These are phyloP conservation scores for Nanorana parkeri DNA, from an alignment of 2,113 vertebrate genomes.

Conservation along the genomic window DNA sequence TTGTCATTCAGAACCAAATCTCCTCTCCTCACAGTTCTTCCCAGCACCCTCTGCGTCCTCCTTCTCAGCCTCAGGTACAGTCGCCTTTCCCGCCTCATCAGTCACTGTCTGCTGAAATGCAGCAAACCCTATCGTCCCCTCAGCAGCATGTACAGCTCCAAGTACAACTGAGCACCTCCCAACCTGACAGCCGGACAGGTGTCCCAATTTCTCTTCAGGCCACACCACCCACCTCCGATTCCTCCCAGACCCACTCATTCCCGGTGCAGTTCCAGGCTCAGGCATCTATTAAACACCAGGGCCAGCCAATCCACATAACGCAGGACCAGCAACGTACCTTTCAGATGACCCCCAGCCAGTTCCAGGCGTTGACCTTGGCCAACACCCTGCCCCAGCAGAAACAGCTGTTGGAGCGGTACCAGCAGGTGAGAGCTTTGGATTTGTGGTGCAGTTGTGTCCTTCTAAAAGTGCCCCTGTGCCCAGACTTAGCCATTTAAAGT, in stretches of 20 bases:
- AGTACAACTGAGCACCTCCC: constrained; percentile 27
- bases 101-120: constrained; percentile 59
- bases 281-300: constrained; percentile 71
- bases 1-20: constrained; percentile 84
- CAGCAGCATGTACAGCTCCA: constrained; percentile 58
- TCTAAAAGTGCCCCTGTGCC: too few species aligned
- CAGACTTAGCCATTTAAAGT: too few species aligned
- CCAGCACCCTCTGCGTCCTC: constrained; percentile 64
- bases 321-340: constrained; percentile 83
- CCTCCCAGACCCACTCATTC: constrained; percentile 63
- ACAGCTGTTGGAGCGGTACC: constrained; percentile 86
- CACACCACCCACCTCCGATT: constrained; percentile 57
- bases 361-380: constrained; percentile 78
- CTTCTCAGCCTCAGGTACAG: constrained; percentile 70
- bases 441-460: too few species aligned
- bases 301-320: constrained; percentile 72
- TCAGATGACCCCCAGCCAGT: constrained; percentile 80
- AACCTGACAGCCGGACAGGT: constrained; percentile 53
- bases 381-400: constrained; percentile 82
- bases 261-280: constrained; percentile 78
- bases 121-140: constrained; percentile 41
- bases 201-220: constrained; percentile 27
- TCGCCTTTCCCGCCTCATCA: constrained; percentile 60
- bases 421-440: constrained; percentile 76
- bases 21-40: constrained; percentile 68